These are phyloP conservation scores for Neodiprion lecontei DNA, from an alignment of 1,140 invertebrate species.

Conservation along the genomic window DNA sequence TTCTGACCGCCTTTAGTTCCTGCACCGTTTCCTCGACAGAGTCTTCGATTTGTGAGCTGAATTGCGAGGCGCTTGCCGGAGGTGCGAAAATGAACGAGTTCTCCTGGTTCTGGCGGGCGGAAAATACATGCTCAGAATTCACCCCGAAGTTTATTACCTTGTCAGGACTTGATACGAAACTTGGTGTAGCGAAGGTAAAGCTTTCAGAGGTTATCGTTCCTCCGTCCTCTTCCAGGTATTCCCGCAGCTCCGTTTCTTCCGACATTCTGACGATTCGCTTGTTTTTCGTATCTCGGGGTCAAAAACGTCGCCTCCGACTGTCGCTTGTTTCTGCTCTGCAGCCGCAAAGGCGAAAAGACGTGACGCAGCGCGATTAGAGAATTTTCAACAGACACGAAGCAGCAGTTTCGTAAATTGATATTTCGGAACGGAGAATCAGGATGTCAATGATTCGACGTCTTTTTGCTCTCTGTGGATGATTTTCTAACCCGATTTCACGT, in stretches of 20 bases:
- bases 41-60: background rate
- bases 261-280: background rate
- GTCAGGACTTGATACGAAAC: constrained; percentile 28
- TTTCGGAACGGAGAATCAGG: no score
- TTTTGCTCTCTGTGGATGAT: no score
- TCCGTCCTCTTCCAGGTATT: background rate
- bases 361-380: no score
- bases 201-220: background rate
- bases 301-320: no score
- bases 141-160: constrained; percentile 26
- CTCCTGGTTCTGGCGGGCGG: constrained; percentile 16
- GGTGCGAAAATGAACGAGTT: constrained; percentile 39
- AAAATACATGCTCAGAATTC: constrained; percentile 28
- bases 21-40: constrained; percentile 21
- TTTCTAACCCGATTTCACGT: no score
- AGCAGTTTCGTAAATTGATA: no score
- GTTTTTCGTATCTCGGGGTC: no score
- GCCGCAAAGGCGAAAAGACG: no score
- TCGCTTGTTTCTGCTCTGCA: no score
- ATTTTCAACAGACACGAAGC: no score
- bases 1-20: constrained; percentile 34
- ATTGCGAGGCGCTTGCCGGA: background rate
- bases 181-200: constrained; percentile 47
- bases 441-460: no score
- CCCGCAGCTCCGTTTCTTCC: background rate